phyloP scores from a whole-genome alignment of 2,113 vertebrate species.

The Cyanoderma ruficeps region DNA sequence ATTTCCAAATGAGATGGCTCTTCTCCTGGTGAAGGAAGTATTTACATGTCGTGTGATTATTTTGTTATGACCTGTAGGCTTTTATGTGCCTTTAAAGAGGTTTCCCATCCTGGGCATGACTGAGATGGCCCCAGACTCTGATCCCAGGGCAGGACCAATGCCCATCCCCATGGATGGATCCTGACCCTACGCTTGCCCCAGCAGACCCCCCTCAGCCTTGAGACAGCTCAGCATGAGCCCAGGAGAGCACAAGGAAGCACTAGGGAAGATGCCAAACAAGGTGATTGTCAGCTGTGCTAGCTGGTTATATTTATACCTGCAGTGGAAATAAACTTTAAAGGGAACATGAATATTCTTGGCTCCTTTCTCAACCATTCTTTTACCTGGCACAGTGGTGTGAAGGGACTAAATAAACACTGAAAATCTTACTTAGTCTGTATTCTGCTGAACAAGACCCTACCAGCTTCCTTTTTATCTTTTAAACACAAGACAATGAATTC shows the following conservation, averaged over 20 bases:
- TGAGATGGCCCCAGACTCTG: not conserved
- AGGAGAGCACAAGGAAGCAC: not conserved
- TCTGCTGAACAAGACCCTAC: not conserved
- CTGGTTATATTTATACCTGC: not conserved
- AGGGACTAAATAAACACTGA: not conserved
- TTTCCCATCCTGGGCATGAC: not conserved
- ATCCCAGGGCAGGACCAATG: not conserved
- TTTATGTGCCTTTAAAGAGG: not conserved
- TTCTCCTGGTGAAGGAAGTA: not conserved
- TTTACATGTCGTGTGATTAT: accelerated
- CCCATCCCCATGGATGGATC: not conserved
- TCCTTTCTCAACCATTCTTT: not conserved
- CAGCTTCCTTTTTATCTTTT: constrained; percentile 7
- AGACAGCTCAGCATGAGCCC: not conserved
- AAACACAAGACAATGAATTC: not conserved
- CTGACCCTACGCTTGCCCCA: not conserved
- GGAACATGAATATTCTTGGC: not conserved
- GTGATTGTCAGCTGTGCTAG: not conserved
- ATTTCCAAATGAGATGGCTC: not conserved
- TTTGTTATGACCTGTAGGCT: not conserved
- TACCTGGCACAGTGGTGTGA: not conserved
- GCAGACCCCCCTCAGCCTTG: not conserved
- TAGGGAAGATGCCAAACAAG: not conserved
- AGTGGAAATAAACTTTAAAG: not conserved
- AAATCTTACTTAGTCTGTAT: not conserved